Conservation (phyloP, 2,797 vertebrate genomes). For the Sebastes flavidus region DNA sequence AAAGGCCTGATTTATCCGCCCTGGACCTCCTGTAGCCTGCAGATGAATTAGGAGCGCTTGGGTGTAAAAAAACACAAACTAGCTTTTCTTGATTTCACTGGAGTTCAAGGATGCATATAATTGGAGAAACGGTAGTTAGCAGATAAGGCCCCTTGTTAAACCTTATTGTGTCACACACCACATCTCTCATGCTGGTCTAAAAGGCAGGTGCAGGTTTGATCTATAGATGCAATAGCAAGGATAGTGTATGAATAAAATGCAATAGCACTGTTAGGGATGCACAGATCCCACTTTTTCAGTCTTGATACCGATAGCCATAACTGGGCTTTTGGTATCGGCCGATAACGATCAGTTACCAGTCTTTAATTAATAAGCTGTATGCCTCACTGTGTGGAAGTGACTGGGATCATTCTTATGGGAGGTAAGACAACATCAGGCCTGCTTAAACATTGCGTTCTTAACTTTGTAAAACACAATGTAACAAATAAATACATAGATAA, state of each 20-base stretch:
- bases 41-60: conserved; percentile 93
- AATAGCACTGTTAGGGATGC: background rate
- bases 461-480: too few relatives aligned
- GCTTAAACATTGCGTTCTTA: too few relatives aligned
- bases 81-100: conserved; percentile 87
- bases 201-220: conserved; percentile 40
- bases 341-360: too few relatives aligned
- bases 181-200: conserved; percentile 33
- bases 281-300: too few relatives aligned
- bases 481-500: too few relatives aligned
- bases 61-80: conserved; percentile 81
- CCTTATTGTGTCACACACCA: conserved; percentile 76
- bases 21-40: conserved; percentile 81
- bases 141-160: conserved; percentile 85
- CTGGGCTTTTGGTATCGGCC: too few relatives aligned
- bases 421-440: too few relatives aligned
- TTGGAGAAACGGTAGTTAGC: conserved; percentile 88
- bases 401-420: too few relatives aligned
- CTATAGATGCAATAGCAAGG: background rate
- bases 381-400: too few relatives aligned
- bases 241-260: conserved; percentile 7
- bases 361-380: too few relatives aligned
- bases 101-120: conserved; percentile 95
- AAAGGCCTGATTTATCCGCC: conserved; percentile 92
- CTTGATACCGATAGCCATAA: too few relatives aligned